Evolutionary conservation across 2,888 invertebrate genomes (phyloP), one percentile per base, ranked within the genome.

Genomic region (Entomobrya multifasciata): DNA sequence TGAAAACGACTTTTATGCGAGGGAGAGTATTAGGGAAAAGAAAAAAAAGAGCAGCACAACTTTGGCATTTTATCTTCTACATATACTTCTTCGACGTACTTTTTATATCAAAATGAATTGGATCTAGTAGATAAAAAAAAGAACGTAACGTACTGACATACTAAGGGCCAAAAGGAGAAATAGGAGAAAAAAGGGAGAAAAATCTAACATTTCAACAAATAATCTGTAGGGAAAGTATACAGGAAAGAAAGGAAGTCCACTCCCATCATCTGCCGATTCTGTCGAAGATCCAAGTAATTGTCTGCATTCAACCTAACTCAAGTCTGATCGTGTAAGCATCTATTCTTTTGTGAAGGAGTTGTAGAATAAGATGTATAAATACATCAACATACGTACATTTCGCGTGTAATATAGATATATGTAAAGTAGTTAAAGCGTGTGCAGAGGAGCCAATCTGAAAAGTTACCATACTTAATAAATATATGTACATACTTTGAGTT

Each of bases 121-220:
- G 17, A 36, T 6, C 0, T 5, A 15, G n/a, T 65, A 20, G 36
- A 60, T 25, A 27, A 60, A 62, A n/a, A 67, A 44, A 10, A 22
- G 15, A 22, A 49, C 22, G 25, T 36, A 65, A 65, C 30, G 17
- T 49, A 30, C 25, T 52, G 25, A 57, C 55, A 44, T 44, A 22
- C n/a, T n/a, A 62, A 57, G 55, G 49, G 57, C 57, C 57, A 22
- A 27, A 20, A 70, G 27, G 49, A 36, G 55, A 30, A 25, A 52
- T 41, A 13, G 52, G 36, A 27, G 44, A 44, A 47, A 49, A 72
- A 25, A 55, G 47, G 20, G n/a, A 25, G 25, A 27, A 52, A 30
- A 80, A 57, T n/a, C n/a, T 4, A 36, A 44, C 72, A 72, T 72
- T 81, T 72, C 81, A 72, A 60, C 81, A 81, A 81, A 81, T 81